A percentile compares a stretch with the other conserved stretches of the same genome.
Conservation (phyloP, 2,113 vertebrate genomes). For the Calyptommatus sinebrachiatus region DNA sequence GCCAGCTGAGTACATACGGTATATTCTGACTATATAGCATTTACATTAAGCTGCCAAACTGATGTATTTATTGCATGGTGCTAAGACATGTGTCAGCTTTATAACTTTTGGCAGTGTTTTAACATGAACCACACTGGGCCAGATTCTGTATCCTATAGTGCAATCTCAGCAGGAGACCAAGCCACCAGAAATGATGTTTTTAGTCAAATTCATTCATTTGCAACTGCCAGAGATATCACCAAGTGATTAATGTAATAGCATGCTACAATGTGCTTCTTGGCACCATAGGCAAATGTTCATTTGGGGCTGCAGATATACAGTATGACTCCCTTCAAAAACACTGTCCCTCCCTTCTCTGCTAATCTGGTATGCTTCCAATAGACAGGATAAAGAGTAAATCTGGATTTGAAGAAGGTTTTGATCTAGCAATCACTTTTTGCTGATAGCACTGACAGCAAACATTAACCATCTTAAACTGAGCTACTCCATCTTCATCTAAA, state of each 20-base stretch:
- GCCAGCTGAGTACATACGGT: neutral
- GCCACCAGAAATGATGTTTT: neutral
- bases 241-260: slow-evolving; percentile 22
- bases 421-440: neutral
- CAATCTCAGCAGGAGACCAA: neutral
- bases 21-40: neutral
- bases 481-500: slow-evolving; percentile 2
- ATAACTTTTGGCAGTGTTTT: neutral
- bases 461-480: neutral
- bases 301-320: slow-evolving; percentile 8
- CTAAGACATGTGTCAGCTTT: neutral
- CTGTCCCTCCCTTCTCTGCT: neutral
- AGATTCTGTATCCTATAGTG: neutral
- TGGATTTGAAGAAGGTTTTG: neutral
- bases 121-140: neutral
- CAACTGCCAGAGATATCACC: slow-evolving; percentile 24
- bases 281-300: slow-evolving; percentile 37
- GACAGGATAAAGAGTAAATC: neutral
- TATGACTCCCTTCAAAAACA: slow-evolving; percentile 16
- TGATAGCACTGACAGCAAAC: neutral
- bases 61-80: neutral
- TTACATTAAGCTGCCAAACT: slow-evolving; percentile 3
- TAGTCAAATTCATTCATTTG: slow-evolving; percentile 34
- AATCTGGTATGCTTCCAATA: neutral
- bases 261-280: neutral